These are phyloP conservation scores for Crypturellus tataupa DNA, from an alignment of 2,797 vertebrate species.

Conservation along the genomic window DNA sequence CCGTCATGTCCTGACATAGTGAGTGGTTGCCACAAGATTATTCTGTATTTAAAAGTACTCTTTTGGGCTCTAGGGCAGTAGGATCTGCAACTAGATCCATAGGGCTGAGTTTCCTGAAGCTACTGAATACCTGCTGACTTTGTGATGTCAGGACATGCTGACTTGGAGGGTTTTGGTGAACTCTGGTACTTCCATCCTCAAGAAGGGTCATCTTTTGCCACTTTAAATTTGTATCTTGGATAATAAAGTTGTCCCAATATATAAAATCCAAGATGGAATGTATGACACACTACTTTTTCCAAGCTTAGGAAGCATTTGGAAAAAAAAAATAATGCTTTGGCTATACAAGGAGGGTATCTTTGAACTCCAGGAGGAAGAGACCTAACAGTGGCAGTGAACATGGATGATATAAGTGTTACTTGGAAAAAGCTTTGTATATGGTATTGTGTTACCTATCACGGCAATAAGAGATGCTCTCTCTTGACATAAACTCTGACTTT, in stretches of 20 bases:
- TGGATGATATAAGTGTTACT: not conserved
- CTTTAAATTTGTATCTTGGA: not conserved
- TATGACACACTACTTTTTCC: not conserved
- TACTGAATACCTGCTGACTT: not conserved
- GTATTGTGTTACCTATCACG: not conserved
- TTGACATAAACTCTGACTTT: not conserved
- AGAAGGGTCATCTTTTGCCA: not conserved
- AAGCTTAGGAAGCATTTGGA: not conserved
- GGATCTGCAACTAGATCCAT: not conserved
- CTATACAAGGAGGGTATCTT: not conserved
- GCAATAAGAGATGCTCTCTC: not conserved
- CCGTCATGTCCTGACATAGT: not conserved
- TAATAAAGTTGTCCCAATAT: not conserved
- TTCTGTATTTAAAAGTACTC: not conserved
- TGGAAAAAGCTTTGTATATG: conserved; percentile 12
- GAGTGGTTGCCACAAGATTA: not conserved
- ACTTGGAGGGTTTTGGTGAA: not conserved
- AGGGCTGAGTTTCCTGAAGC: not conserved
- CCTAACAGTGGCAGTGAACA: not conserved
- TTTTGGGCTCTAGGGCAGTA: not conserved
- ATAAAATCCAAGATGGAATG: not conserved
- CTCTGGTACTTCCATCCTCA: not conserved
- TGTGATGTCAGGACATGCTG: not conserved
- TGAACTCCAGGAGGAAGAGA: not conserved
- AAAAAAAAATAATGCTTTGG: not conserved